phyloP scores from a whole-genome alignment of 2,888 invertebrate species.

The Conomelus anceps region DNA sequence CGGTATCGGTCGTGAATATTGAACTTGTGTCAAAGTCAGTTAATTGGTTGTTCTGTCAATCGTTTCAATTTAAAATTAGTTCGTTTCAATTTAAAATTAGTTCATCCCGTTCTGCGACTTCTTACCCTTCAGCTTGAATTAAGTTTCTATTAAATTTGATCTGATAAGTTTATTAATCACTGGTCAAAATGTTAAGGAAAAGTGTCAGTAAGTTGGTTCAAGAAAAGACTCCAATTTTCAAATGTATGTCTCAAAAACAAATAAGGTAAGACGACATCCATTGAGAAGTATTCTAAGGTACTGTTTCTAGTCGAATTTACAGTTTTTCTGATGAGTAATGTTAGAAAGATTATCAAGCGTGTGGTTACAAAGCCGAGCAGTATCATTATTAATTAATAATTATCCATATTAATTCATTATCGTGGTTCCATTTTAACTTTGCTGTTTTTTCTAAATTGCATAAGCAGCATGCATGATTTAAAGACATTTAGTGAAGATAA shows the following conservation, averaged over 20 bases:
- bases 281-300: no score
- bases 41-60: background rate
- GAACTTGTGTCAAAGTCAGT: background rate
- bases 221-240: background rate
- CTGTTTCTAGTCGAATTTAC: no score
- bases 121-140: background rate
- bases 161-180: no score
- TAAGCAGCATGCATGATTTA: no score
- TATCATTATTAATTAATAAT: no score
- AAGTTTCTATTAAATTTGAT: background rate
- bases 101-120: background rate
- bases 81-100: background rate
- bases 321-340: no score
- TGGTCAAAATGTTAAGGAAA: background rate
- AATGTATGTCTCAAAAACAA: background rate
- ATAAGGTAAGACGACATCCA: background rate
- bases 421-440: background rate
- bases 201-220: background rate
- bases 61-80: background rate
- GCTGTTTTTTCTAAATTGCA: no score
- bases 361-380: no score
- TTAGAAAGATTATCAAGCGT: no score
- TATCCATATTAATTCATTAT: no score
- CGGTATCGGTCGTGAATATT: background rate
- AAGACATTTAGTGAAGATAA: no score